Conservation (phyloP, 2,797 vertebrate genomes). For the Mionectes olivaceus region DNA sequence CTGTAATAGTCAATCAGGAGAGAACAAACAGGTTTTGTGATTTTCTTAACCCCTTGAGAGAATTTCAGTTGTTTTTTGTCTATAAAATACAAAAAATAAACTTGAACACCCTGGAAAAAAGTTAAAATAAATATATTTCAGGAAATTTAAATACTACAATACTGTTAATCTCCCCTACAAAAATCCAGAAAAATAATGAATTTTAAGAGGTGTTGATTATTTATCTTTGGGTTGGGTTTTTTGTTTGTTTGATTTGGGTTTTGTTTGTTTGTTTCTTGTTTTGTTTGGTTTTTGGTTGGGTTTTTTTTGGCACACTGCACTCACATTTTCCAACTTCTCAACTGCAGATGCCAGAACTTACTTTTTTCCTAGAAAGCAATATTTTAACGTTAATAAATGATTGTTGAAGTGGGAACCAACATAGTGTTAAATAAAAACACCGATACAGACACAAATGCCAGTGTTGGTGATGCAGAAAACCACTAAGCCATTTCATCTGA, state of each 20-base stretch:
- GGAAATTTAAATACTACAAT: neutral
- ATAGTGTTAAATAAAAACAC: neutral
- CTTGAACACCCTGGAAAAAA: neutral
- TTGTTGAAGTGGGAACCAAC: neutral
- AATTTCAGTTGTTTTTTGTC: neutral
- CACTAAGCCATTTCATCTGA: constrained; percentile 15
- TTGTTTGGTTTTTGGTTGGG: too few relatives aligned
- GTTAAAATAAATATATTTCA: neutral
- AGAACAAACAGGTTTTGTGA: neutral
- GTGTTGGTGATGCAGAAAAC: neutral
- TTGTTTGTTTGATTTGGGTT: too few relatives aligned
- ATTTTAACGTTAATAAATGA: neutral
- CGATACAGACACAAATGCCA: neutral
- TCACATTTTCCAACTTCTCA: neutral
- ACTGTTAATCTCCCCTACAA: neutral
- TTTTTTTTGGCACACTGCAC: neutral
- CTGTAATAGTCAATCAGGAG: neutral
- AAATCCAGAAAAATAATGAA: fast-evolving
- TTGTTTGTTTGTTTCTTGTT: neutral
- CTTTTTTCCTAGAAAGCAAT: neutral
- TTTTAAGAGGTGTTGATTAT: neutral
- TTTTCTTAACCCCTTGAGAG: neutral
- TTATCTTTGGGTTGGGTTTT: neutral
- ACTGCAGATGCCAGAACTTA: neutral
- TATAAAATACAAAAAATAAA: neutral